A percentile compares a stretch with the other conserved stretches of the same genome.
Conservation (phyloP, 2,797 vertebrate species). For the Neosalanx taihuensis region DNA sequence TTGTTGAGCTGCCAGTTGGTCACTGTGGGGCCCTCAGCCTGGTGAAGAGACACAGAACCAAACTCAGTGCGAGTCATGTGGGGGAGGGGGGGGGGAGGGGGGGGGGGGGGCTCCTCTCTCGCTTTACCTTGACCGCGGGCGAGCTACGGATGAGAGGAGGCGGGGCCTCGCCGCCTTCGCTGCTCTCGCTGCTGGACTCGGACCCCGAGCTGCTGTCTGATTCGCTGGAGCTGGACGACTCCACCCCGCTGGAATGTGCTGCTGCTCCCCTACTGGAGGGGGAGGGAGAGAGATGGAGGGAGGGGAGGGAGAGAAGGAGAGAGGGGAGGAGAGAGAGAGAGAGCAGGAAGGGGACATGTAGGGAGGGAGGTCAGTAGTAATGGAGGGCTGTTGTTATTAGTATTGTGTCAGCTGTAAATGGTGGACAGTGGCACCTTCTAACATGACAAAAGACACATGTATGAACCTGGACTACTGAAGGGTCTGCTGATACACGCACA, state of each 20-base stretch:
- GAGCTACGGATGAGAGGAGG: conserved; percentile 42
- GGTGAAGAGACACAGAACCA: conserved; percentile 20
- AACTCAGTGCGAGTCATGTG: background rate
- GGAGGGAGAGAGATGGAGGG: background rate
- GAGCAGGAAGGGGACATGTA: background rate
- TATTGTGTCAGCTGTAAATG: too few species aligned
- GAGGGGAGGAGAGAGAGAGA: background rate
- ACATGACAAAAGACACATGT: background rate
- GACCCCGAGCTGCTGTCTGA: conserved; percentile 86
- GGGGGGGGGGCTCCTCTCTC: background rate
- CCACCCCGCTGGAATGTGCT: conserved; percentile 78
- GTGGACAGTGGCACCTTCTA: too few species aligned
- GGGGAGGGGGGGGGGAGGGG: background rate
- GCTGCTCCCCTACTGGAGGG: conserved; percentile 64
- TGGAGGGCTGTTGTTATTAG: too few species aligned
- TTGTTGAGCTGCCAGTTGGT: conserved; percentile 87
- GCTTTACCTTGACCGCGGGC: conserved; percentile 71
- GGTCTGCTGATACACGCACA: background rate
- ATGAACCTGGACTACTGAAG: background rate
- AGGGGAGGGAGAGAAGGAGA: background rate
- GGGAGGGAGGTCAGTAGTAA: background rate
- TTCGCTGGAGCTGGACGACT: conserved; percentile 83
- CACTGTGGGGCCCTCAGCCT: conserved; percentile 74
- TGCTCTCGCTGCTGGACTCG: conserved; percentile 77
- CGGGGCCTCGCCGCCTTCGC: conserved; percentile 71